A percentile compares a stretch with the other conserved stretches of the same genome.
Conservation (phyloP, 2,888 invertebrate genomes). For the Malthinus seriepunctatus region DNA sequence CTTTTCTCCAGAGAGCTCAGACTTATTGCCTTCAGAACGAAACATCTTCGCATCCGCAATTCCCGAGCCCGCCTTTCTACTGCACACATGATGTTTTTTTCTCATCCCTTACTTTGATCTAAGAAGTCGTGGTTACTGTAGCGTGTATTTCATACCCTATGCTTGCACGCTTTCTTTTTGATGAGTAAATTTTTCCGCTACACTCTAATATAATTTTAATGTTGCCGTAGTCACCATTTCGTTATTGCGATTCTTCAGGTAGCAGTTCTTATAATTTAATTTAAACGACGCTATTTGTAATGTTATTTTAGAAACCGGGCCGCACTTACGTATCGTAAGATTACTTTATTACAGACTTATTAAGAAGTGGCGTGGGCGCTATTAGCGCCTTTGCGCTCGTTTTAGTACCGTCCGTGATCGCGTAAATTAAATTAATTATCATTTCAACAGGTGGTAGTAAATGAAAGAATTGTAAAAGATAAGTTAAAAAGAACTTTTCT, state of each 20-base stretch:
- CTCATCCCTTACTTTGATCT: constrained; percentile 29
- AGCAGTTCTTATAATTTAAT: constrained; percentile 31
- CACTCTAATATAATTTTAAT: constrained; percentile 35
- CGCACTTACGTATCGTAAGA: constrained; percentile 37
- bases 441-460: constrained; percentile 49
- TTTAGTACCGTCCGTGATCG: constrained; percentile 40
- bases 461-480: constrained; percentile 36
- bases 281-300: constrained; percentile 31
- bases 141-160: constrained; percentile 24
- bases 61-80: constrained; percentile 30
- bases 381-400: constrained; percentile 33
- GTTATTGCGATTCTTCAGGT: constrained; percentile 31
- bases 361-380: constrained; percentile 41
- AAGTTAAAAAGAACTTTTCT: constrained; percentile 42
- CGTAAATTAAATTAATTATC: constrained; percentile 52
- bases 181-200: constrained; percentile 24
- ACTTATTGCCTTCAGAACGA: constrained; percentile 48
- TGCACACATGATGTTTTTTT: constrained; percentile 33
- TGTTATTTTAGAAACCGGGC: constrained; percentile 34
- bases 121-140: constrained; percentile 28
- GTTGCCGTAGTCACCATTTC: constrained; percentile 31
- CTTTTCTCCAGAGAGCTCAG: constrained; percentile 41
- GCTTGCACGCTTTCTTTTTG: constrained; percentile 12
- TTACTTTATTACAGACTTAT: constrained; percentile 49
- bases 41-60: constrained; percentile 45